Base-by-base conservation (phyloP, 2,113 vertebrate species). In the Coregonus clupeaformis region DNA sequence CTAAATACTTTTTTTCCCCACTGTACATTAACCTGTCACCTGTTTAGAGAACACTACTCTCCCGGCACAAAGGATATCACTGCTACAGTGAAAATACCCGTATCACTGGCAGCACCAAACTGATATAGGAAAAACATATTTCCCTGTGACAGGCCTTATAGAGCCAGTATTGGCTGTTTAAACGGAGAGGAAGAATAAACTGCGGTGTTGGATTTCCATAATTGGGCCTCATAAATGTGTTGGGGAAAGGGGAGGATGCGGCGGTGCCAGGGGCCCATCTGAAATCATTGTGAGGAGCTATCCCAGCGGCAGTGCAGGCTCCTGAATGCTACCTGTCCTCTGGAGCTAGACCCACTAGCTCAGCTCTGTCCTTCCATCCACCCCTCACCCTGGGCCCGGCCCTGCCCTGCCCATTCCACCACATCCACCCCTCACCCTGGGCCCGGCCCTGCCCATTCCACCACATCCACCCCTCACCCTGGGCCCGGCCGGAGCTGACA, bases 151-250 rank as follows among this genome's bases (percentile, higher is more conserved):
- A n/a, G 14, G 4, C 7, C 0, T 36, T 42, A 20, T 32, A n/a
- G 65, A 67, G 36, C 24, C 27, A 52, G 5, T 67, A 67, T 67
- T 16, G 65, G 65, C 30, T 5, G 14, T 18, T 67, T 67, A 30
- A 32, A 67, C 18, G 20, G 20, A 68, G 20, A 68, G 66, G 66
- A 68, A 45, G n/a, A 47, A 36, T 47, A 22, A 42, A 68, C 32
- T 14, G 32, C 22, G n/a, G 52, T 55, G 69, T 18, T 71, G 20
- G 20, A 32, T 57, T 66, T 18, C 20, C 25, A 68, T 42, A 75
- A 75, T 24, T 57, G 63, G 65, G 52, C 42, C 73, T 42, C 52
- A 57, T 75, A 45, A 68, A 75, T 55, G 67, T 59, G 64, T 73
- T 25, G 6, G 18, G 20, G 30, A 60, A 60, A 30, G 49, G 5